These are phyloP conservation scores for Eira barbara DNA, from an alignment of 2,113 vertebrate species.

Conservation along the genomic window DNA sequence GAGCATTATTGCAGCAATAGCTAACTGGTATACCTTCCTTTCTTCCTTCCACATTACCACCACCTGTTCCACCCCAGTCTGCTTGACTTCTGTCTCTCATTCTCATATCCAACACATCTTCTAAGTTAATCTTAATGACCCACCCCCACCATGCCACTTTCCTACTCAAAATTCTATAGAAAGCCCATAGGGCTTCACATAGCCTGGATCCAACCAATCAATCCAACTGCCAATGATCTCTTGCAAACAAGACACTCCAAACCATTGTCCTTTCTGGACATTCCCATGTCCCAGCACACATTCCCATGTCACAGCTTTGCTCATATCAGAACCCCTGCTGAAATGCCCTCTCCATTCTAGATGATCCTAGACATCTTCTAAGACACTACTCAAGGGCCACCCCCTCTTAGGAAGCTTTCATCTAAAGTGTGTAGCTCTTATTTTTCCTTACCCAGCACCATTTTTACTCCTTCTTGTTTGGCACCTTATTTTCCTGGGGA, in stretches of 20 bases:
- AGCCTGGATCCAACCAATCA: background rate
- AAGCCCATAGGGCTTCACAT: background rate
- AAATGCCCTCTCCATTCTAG: background rate
- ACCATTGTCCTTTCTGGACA: background rate
- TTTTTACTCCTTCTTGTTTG: background rate
- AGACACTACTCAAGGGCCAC: background rate
- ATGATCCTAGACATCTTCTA: background rate
- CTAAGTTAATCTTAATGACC: background rate
- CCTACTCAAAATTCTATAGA: background rate
- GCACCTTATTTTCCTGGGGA: background rate
- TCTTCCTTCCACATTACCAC: background rate
- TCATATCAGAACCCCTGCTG: background rate
- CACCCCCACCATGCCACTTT: background rate
- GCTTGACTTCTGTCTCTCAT: background rate
- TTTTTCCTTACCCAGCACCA: background rate
- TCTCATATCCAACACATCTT: background rate
- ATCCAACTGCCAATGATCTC: background rate
- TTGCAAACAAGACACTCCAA: background rate
- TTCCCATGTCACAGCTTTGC: background rate
- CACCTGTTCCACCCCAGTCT: background rate
- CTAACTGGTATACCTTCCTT: background rate
- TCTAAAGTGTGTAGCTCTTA: background rate
- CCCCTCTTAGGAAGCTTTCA: background rate
- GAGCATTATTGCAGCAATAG: too few species aligned
- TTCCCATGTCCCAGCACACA: too few species aligned